These are phyloP conservation scores for Melipona quadrifasciata DNA, from an alignment of 1,140 invertebrate genomes.

Conservation along the genomic window DNA sequence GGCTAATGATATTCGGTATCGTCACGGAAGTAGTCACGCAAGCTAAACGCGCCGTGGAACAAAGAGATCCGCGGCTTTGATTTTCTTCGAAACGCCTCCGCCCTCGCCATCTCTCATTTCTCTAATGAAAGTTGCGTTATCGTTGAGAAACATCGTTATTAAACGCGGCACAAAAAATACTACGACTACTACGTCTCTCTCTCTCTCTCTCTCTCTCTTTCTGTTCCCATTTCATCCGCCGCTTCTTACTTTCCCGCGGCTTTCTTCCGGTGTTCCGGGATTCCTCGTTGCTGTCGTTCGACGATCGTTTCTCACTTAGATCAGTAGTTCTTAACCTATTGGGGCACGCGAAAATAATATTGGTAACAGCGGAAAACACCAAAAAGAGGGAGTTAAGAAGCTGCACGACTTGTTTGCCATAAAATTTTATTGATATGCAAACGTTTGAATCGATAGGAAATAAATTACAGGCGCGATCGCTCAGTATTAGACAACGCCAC, in stretches of 20 bases:
- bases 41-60: slow-evolving; percentile 24
- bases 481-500: no score
- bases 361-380: no score
- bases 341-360: no score
- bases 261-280: neutral
- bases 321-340: no score
- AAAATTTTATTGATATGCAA: no score
- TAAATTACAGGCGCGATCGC: no score
- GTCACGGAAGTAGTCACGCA: slow-evolving; percentile 31
- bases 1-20: slow-evolving; percentile 54
- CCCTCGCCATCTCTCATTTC: neutral
- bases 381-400: no score
- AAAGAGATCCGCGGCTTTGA: slow-evolving; percentile 40
- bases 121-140: slow-evolving; percentile 17
- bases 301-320: no score
- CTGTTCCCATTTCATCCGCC: neutral
- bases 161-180: neutral
- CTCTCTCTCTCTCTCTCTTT: neutral
- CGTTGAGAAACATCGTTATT: slow-evolving; percentile 17
- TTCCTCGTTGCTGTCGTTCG: no score
- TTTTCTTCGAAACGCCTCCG: neutral
- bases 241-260: neutral
- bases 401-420: no score
- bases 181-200: neutral
- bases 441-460: no score